Percentiles rank a stretch among this genome's conserved stretches.
phyloP scores from a whole-genome alignment of 2,797 vertebrate species.

The Rhinatrema bivittatum region DNA sequence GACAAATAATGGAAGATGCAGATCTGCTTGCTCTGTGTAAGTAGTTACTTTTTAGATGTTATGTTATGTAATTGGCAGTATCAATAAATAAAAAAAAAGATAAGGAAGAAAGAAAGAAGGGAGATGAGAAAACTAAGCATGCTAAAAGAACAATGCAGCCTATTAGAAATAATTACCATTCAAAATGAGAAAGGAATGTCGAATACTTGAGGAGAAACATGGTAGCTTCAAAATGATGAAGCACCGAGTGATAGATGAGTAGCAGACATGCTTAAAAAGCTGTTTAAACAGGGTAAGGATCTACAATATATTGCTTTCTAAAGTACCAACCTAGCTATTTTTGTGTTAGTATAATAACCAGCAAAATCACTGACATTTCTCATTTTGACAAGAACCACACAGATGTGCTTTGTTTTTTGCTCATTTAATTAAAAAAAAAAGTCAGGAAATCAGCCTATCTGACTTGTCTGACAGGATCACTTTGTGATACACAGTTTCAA shows the following conservation, averaged over 20 bases:
- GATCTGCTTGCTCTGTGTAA: slow-evolving; percentile 46
- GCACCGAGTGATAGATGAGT: background rate
- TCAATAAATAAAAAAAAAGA: slow-evolving; percentile 30
- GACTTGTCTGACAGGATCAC: too few species aligned
- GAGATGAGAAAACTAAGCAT: background rate
- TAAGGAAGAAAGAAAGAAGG: background rate
- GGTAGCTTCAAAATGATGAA: background rate
- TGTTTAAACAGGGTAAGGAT: background rate
- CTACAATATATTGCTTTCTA: slow-evolving; percentile 9
- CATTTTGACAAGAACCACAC: background rate
- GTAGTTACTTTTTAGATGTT: slow-evolving; percentile 43
- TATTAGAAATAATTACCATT: background rate
- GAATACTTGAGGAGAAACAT: background rate
- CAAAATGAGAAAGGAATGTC: background rate
- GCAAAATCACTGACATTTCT: slow-evolving; percentile 3
- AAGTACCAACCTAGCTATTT: slow-evolving; percentile 5
- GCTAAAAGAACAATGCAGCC: background rate
- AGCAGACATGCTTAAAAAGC: background rate
- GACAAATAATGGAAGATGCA: slow-evolving; percentile 48
- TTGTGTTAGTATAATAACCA: slow-evolving; percentile 11
- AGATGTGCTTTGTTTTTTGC: background rate
- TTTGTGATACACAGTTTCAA: too few species aligned
- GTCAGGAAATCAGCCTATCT: background rate
- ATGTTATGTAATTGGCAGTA: slow-evolving; percentile 36
- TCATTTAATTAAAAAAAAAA: background rate